Evolutionary conservation across 1,140 invertebrate genomes (phyloP), one percentile per base, ranked within the genome.

Genomic region (Zaprionus vittiger): DNA sequence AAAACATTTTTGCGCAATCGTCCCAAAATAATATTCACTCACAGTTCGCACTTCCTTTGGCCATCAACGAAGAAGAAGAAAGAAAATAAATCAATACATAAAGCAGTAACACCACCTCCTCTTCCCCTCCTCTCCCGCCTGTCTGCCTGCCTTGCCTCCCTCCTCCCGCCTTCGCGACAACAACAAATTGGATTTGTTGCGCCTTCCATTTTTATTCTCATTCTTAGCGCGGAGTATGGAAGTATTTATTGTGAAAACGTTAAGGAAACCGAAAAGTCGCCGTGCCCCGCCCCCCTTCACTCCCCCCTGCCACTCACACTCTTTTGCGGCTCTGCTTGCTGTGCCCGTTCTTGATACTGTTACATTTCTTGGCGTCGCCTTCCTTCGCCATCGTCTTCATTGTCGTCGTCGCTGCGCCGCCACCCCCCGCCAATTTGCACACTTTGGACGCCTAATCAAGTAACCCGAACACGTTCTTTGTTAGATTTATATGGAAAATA

Each of bases 401-500:
- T 66, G 64, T 49, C 62, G 71, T 54, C 52, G 60, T 66, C 59
- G 2, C 12, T 55, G 28, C 41, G 64, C 38, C 28, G n/a, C 44
- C 62, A 12, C 34, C 22, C 37, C 17, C 44, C 65, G 20, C 38
- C 61, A 61, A 73, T 75, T 78, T 69, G 72, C 84, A 89, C 74
- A 81, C 84, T 66, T 59, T 67, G 63, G 49, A 15, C 72, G 82
- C 85, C 85, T 89, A 89, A 89, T 89, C 85, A 89, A 89, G 85
- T 85, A 89, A 89, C 85, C 85, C 85, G 76, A 89, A 89, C 85
- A 89, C 85, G 85, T 89, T 81, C 85, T 80, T 89, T 90, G 85
- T 89, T 89, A 89, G 85, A 89, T 89, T 89, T 89, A 89, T 89
- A 89, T 90, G 81, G 85, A 89, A 90, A 89, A 89, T 89, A 89